phyloP scores from a whole-genome alignment of 1,140 invertebrate species.

The Drosophila asahinai region DNA sequence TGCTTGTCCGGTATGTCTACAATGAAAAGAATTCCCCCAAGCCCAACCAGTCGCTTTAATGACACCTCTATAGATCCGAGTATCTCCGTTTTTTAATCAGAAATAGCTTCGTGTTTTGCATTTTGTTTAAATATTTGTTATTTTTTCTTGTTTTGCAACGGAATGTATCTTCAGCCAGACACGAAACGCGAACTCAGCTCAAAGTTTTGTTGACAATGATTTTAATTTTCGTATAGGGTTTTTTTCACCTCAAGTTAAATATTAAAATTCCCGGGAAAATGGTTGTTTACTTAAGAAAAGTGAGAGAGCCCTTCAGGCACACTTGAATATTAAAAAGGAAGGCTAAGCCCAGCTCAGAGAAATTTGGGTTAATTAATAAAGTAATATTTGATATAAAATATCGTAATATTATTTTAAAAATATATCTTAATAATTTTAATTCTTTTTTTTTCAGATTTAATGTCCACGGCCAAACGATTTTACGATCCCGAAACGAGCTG shows the following conservation, averaged over 20 bases:
- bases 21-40: conserved; percentile 24
- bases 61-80: conserved; percentile 31
- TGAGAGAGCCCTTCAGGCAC: conserved; percentile 9
- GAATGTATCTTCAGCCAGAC: conserved; percentile 59
- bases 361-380: neutral
- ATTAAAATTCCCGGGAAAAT: conserved; percentile 41
- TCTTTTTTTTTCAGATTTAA: conserved; percentile 85
- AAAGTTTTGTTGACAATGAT: conserved; percentile 65
- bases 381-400: neutral
- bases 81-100: conserved; percentile 58
- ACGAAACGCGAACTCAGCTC: conserved; percentile 60
- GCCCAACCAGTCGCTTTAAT: conserved; percentile 23
- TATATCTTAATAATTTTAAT: neutral
- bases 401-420: too few relatives aligned
- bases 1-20: conserved; percentile 21
- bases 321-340: conserved; percentile 2
- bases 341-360: neutral
- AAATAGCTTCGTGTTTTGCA: conserved; percentile 56
- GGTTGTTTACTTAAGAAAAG: conserved; percentile 25
- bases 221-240: conserved; percentile 43
- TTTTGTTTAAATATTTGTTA: conserved; percentile 69
- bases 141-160: conserved; percentile 56
- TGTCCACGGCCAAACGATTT: conserved; percentile 87
- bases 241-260: conserved; percentile 27
- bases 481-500: conserved; percentile 89